These are phyloP conservation scores for fruit fly (Drosophila melanogaster) DNA, from an alignment of 1,140 invertebrate genomes.

Conservation along the genomic window DNA sequence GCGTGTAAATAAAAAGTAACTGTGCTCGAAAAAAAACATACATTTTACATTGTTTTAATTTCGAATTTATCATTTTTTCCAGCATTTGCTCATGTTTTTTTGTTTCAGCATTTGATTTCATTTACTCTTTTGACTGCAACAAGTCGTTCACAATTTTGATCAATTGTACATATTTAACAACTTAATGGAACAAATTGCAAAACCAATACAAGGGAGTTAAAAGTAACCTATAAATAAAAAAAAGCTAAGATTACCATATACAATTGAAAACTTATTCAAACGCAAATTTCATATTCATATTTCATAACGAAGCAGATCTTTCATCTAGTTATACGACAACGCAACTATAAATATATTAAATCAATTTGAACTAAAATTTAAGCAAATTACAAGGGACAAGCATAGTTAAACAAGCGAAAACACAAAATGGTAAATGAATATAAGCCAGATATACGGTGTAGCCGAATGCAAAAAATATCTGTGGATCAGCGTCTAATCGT, in stretches of 20 bases:
- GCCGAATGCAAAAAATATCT: constrained; percentile 41
- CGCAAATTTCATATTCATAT: constrained; percentile 70
- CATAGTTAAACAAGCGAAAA: constrained; percentile 50
- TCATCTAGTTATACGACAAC: constrained; percentile 53
- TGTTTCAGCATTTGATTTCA: constrained; percentile 28
- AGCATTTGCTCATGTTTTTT: constrained; percentile 11
- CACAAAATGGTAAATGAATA: constrained; percentile 23
- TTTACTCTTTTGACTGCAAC: constrained; percentile 20
- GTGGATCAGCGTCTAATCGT: constrained; percentile 56
- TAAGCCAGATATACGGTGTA: constrained; percentile 26
- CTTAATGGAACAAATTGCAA: constrained; percentile 81
- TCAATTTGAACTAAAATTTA: constrained; percentile 60
- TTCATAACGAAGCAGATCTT: constrained; percentile 55
- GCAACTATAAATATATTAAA: constrained; percentile 54
- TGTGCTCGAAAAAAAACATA: constrained; percentile 49
- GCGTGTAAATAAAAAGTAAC: constrained; percentile 74
- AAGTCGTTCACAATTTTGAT: constrained; percentile 47
- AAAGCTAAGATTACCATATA: constrained; percentile 32
- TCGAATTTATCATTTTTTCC: constrained; percentile 26
- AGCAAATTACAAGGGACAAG: constrained; percentile 78
- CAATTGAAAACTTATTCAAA: constrained; percentile 70
- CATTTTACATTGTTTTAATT: constrained; percentile 57
- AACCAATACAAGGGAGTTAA: constrained; percentile 82
- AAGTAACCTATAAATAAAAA: constrained; percentile 55
- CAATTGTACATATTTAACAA: constrained; percentile 68